Conservation (phyloP, 2,797 vertebrate genomes). For the Gymnothorax reevesii region DNA sequence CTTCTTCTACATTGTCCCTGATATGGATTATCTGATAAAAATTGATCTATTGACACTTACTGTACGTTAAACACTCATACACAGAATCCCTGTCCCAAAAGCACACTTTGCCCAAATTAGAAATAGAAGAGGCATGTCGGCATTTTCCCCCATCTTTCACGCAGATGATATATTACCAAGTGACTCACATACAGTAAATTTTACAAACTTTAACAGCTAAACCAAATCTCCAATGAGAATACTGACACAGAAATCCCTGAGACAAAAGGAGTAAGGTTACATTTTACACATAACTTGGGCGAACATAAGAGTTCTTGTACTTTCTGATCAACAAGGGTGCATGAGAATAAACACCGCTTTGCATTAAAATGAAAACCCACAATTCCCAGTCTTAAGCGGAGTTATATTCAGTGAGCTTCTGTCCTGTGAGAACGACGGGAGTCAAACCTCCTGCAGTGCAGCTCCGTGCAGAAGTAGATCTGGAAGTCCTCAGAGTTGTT, state of each 20-base stretch:
- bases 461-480: slow-evolving; percentile 97
- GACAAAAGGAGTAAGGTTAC: not conserved
- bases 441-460: slow-evolving; percentile 91
- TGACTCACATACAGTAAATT: not conserved
- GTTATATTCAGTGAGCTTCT: not conserved
- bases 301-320: not conserved
- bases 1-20: not conserved
- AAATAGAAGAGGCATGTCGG: too few species aligned
- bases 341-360: not conserved
- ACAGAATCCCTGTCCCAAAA: not conserved
- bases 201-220: not conserved
- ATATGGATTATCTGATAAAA: slow-evolving; percentile 13
- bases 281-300: not conserved
- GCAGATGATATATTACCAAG: not conserved
- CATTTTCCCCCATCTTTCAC: not conserved
- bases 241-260: not conserved
- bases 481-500: slow-evolving; percentile 98
- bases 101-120: not conserved
- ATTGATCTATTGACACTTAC: slow-evolving; percentile 24
- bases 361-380: not conserved
- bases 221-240: not conserved
- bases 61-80: not conserved
- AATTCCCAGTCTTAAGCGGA: not conserved
- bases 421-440: not conserved
- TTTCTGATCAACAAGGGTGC: not conserved